Evolutionary conservation across 1,140 invertebrate genomes (phyloP), one percentile per base, ranked within the genome.

Genomic region (Bombus waltoni): DNA sequence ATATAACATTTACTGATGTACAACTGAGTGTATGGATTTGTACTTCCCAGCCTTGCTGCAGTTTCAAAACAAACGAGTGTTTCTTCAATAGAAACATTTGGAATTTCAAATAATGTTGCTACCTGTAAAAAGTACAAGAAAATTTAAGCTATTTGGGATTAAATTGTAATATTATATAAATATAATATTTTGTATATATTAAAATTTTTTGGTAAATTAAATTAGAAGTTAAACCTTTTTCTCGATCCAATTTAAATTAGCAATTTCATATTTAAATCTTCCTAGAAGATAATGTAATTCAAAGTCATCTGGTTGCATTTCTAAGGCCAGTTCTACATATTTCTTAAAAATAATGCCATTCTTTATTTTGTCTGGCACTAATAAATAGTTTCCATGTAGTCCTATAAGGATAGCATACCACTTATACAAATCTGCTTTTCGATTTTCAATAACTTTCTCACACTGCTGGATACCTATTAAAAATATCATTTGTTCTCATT

Each of bases 371-470:
- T 97, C 97, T 92, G 97, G 96, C 6, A 95, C 95, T 25, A 96
- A 93, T 44, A 96, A 93, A 93, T 95, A 96, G 66, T 97, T 96
- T 66, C 96, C 96, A 88, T 96, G 94, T 86, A 95, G 95, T 62
- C 98, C 98, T 76, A 97, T 90, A 3, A 97, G 95, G 74, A 98
- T 97, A 15, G 97, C 97, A 94, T 96, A 97, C 97, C 97, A 98
- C 94, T 98, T 98, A 92, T 98, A 97, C 47, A 96, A 95, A 91
- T 97, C 96, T 2, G 96, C 93, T 92, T 96, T 95, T 32, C 95
- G 90, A 8, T 95, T 92, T 85, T 96, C 91, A 18, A 98, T 90
- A 82, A 97, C 95, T 91, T 93, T 93, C 88, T 96, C 94, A 82
- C 97, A 97, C 88, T 96, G 96, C 62, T 96, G 94, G 78, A 96